A percentile compares a stretch with the other conserved stretches of the same genome.
Conservation (phyloP, 2,888 invertebrate species). For the Pantelozetes paolii region DNA sequence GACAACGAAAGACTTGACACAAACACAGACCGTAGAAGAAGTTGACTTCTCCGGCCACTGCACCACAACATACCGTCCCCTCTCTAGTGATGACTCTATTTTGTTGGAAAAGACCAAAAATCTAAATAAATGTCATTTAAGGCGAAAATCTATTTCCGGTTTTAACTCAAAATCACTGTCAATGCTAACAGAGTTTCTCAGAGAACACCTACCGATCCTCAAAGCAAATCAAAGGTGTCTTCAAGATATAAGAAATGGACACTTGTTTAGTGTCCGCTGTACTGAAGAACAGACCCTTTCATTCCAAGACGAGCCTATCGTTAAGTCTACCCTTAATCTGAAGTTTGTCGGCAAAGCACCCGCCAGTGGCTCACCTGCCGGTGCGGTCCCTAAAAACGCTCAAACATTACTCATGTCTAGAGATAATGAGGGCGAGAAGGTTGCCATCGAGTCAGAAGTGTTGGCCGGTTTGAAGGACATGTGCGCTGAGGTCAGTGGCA, state of each 20-base stretch:
- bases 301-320: background rate
- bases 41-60: slow-evolving; percentile 36
- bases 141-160: slow-evolving; percentile 28
- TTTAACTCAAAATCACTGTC: slow-evolving; percentile 15
- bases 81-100: background rate
- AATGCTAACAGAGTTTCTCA: slow-evolving; percentile 35
- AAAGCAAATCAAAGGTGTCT: slow-evolving; percentile 5
- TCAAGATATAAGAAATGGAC: slow-evolving; percentile 9
- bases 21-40: slow-evolving; percentile 18
- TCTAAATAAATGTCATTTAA: slow-evolving; percentile 36
- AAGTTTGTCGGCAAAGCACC: slow-evolving; percentile 3
- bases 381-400: background rate
- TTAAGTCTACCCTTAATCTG: background rate
- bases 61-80: slow-evolving; percentile 23
- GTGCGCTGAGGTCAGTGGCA: slow-evolving; percentile 18
- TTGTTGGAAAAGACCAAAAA: slow-evolving; percentile 36
- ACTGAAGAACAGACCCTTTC: background rate
- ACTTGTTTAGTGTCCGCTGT: slow-evolving; percentile 7
- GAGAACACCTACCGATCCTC: slow-evolving; percentile 29
- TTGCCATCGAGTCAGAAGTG: slow-evolving; percentile 21
- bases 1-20: slow-evolving; percentile 52
- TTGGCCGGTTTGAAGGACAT: slow-evolving; percentile 16
- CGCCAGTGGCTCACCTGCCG: background rate
- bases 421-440: slow-evolving; percentile 17
- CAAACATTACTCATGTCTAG: background rate